Percentiles rank a stretch among this genome's conserved stretches.
phyloP scores from a whole-genome alignment of 2,797 vertebrate genomes.

The Apogon talboti region DNA sequence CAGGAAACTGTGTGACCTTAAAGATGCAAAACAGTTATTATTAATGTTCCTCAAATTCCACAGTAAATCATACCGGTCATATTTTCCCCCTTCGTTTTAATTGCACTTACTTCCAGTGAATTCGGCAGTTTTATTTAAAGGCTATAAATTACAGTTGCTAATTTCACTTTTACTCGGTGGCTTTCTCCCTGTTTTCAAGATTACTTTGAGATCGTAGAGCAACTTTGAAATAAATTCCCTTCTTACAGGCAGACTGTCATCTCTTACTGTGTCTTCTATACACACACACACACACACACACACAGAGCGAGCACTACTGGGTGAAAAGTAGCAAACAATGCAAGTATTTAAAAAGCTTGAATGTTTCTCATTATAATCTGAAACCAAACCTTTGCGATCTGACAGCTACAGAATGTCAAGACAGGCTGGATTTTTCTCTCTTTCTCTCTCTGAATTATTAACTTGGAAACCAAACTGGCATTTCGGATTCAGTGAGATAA shows the following conservation, averaged over 20 bases:
- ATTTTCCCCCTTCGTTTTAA: neutral
- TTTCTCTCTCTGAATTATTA: conserved; percentile 34
- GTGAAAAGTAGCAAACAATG: conserved; percentile 30
- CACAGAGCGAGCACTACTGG: neutral
- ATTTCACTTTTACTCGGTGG: conserved; percentile 18
- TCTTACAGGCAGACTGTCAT: conserved; percentile 22
- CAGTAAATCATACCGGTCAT: neutral
- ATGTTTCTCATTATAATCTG: conserved; percentile 54
- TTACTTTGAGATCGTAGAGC: conserved; percentile 17
- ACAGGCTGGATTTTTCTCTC: conserved; percentile 17
- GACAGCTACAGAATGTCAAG: conserved; percentile 45
- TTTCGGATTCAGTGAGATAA: conserved; percentile 52
- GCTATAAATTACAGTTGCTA: neutral
- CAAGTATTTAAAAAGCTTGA: conserved; percentile 46
- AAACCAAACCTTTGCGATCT: conserved; percentile 51
- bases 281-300: conserved; percentile 8
- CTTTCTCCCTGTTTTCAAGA: conserved; percentile 24
- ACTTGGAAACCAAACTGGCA: conserved; percentile 48
- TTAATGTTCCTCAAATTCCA: neutral
- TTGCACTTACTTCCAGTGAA: neutral
- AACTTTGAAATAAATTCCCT: conserved; percentile 28
- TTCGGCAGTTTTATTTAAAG: neutral
- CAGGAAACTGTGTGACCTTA: neutral
- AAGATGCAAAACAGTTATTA: conserved; percentile 1
- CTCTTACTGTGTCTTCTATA: neutral